A percentile compares a stretch with the other conserved stretches of the same genome.
Evolutionary conservation across 2,113 vertebrate species (phyloP).

Genomic region (Physeter macrocephalus): DNA sequence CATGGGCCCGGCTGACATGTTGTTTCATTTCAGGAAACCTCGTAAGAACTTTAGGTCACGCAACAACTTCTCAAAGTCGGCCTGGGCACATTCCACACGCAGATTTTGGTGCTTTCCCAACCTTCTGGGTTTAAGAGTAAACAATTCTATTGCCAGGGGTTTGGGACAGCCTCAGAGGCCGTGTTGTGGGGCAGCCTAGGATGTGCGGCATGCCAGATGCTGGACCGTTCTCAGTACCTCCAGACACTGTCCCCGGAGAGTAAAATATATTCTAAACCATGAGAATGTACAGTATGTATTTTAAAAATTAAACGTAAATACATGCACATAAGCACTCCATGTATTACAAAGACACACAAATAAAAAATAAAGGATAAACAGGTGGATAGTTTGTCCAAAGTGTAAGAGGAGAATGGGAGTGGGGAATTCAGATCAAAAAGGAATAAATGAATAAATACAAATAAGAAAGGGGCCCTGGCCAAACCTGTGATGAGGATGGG

Average conservation of each 20-base stretch:
- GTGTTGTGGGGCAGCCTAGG: neutral
- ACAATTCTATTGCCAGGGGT: neutral
- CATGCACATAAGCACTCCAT: neutral
- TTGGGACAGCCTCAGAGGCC: neutral
- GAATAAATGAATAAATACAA: neutral
- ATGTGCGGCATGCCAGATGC: neutral
- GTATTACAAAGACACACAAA: neutral
- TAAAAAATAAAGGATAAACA: neutral
- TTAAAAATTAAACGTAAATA: neutral
- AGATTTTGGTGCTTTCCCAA: neutral
- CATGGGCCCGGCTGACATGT: neutral
- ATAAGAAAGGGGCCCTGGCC: neutral
- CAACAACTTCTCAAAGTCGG: neutral
- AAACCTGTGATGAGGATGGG: neutral
- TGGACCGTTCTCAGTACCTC: neutral
- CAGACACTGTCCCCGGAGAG: neutral
- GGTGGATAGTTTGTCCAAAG: neutral
- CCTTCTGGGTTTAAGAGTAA: neutral
- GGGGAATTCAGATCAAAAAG: neutral
- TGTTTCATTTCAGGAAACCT: neutral
- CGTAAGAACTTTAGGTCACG: neutral
- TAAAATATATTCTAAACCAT: slow-evolving; percentile 8
- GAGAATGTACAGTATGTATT: neutral
- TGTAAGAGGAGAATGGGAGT: neutral
- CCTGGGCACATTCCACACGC: neutral